Base-by-base conservation (phyloP, 2,888 invertebrate species). In the Gibbula magus region DNA sequence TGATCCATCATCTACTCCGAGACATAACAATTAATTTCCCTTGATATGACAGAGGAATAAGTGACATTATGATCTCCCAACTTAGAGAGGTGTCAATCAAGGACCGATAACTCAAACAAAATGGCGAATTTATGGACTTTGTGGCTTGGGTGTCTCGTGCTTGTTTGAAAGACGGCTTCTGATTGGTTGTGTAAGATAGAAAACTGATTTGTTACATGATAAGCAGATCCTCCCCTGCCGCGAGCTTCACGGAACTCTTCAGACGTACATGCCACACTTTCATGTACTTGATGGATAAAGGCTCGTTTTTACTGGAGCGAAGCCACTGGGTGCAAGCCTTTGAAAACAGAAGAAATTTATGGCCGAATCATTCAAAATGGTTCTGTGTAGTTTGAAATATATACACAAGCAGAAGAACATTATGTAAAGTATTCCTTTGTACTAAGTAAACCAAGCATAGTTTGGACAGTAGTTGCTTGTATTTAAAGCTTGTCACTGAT, bases 81-180 rank as follows among this genome's bases (percentile, higher is more conserved):
- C 61, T 61, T 61, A 25, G 29, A 61, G 20, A 61, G 61, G 61
- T 61, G 61, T 61, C 61, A 61, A 61, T 61, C 61, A 61, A 25
- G 25, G 16, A 16, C 61, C 20, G 20, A 61, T 61, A 20, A 61
- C 61, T 61, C 61, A 61, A 61, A 29, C 29, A 61, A 61, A 29
- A 61, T 10, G 61, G 61, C 61, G 25, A 32, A 61, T 61, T 61
- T 61, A 61, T 61, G 61, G 25, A 25, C 61, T 25, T 61, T 25
- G 22, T 29, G 25, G 61, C 61, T 61, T 61, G 61, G 61, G 29
- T 61, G 61, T 61, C 61, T 61, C 61, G 61, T 61, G 61, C 61
- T 61, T 29, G 29, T 20, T 61, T 7, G 4, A 61, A 5, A 29
- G 61, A 29, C 1, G 5, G 22, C 5, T 13, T 25, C 22, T 61